Percentiles rank a stretch among this genome's conserved stretches.
phyloP scores from a whole-genome alignment of 2,888 invertebrate genomes.

The Auanema freiburgensis region DNA sequence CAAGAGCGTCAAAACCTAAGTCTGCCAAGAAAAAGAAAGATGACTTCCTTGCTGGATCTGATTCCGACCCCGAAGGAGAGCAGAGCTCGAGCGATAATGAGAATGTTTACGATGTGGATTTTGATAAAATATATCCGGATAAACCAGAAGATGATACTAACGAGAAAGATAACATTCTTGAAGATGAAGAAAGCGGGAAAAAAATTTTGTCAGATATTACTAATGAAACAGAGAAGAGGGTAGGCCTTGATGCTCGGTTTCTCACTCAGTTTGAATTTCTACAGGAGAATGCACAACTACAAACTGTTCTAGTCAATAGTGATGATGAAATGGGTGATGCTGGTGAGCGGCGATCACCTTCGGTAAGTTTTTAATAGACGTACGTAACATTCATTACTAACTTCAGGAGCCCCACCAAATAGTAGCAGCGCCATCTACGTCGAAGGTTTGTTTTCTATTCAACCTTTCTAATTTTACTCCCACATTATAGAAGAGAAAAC shows the following conservation, averaged over 20 bases:
- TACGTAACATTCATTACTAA: no score
- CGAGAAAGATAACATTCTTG: slow-evolving; percentile 9
- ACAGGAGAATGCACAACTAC: no score
- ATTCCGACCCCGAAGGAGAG: neutral
- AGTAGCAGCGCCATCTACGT: no score
- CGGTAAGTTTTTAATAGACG: no score
- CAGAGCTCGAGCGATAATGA: neutral
- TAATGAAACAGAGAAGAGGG: slow-evolving; percentile 7
- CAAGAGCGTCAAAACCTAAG: neutral
- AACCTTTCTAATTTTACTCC: slow-evolving; percentile 3
- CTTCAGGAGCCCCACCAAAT: no score
- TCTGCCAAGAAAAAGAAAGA: neutral
- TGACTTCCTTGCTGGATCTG: slow-evolving; percentile 1
- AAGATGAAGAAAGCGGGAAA: no score
- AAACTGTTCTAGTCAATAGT: no score
- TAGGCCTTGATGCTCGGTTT: neutral
- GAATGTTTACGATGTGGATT: slow-evolving; percentile 4
- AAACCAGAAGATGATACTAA: slow-evolving; percentile 6
- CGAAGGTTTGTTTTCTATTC: neutral
- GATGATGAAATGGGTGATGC: no score
- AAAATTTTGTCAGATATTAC: slow-evolving; percentile 13
- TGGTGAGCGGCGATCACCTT: no score
- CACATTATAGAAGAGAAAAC: slow-evolving; percentile 23
- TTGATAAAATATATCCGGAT: slow-evolving; percentile 13
- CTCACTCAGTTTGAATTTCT: neutral